These are phyloP conservation scores for Etheostoma cragini DNA, from an alignment of 2,113 vertebrate genomes.

Conservation along the genomic window DNA sequence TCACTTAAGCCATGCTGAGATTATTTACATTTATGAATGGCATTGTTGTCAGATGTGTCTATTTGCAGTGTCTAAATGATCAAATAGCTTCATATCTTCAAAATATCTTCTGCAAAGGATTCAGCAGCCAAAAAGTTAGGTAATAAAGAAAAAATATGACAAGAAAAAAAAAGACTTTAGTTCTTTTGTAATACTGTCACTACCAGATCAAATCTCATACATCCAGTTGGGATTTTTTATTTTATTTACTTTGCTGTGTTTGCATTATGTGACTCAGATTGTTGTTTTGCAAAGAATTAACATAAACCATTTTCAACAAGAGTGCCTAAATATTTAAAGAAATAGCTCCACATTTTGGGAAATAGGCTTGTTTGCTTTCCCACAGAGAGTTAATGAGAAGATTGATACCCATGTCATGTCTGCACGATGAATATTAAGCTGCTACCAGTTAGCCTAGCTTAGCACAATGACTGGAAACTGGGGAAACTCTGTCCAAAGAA, in stretches of 20 bases:
- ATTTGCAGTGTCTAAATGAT: background rate
- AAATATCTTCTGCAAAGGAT: too few species aligned
- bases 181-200: background rate
- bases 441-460: background rate
- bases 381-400: background rate
- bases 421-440: background rate
- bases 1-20: background rate
- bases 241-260: background rate
- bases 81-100: background rate
- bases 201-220: background rate
- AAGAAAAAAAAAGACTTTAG: background rate
- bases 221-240: background rate
- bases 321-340: background rate
- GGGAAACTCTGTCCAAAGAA: background rate
- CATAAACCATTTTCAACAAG: background rate
- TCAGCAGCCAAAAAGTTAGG: conserved; percentile 18
- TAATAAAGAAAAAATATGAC: too few species aligned
- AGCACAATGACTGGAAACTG: background rate
- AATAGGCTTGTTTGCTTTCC: background rate
- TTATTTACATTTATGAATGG: background rate
- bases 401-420: background rate
- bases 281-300: background rate
- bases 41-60: conserved; percentile 19
- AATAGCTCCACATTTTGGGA: conserved; percentile 3
- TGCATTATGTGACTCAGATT: background rate